These are phyloP conservation scores for Epinephelus malabaricus DNA, from an alignment of 2,797 vertebrate genomes.

Conservation along the genomic window DNA sequence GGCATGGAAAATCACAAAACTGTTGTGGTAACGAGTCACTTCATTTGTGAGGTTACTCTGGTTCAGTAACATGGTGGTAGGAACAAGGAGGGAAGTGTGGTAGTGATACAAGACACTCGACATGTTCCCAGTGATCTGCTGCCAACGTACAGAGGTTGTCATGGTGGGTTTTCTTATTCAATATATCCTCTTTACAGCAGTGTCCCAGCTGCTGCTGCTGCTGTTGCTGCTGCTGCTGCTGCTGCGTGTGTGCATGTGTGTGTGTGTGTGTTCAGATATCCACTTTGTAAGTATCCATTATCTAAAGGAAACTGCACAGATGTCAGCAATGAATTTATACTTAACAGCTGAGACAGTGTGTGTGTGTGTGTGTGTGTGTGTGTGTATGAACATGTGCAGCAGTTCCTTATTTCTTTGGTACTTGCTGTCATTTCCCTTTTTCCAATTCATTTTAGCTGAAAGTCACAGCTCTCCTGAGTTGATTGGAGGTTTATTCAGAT, in stretches of 20 bases:
- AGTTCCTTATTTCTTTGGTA: no score
- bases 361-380: background rate
- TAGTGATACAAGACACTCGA: background rate
- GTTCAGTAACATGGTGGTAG: background rate
- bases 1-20: no score
- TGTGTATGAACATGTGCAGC: no score
- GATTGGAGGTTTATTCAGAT: no score
- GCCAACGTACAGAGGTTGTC: background rate
- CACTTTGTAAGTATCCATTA: slow-evolving; percentile 26
- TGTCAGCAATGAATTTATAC: slow-evolving; percentile 33
- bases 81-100: background rate
- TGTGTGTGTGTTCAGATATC: slow-evolving; percentile 6
- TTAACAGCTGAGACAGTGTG: slow-evolving; percentile 20
- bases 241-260: background rate
- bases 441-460: no score
- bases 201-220: slow-evolving; percentile 21
- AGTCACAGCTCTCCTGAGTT: no score
- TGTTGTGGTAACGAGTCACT: no score
- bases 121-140: background rate
- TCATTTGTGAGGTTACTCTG: background rate
- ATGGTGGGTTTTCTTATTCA: slow-evolving; percentile 1
- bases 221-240: no score
- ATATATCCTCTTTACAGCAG: slow-evolving; percentile 2
- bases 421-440: no score
- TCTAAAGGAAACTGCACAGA: slow-evolving; percentile 25